phyloP scores from a whole-genome alignment of 2,797 vertebrate species.

The Distichodus sexfasciatus region DNA sequence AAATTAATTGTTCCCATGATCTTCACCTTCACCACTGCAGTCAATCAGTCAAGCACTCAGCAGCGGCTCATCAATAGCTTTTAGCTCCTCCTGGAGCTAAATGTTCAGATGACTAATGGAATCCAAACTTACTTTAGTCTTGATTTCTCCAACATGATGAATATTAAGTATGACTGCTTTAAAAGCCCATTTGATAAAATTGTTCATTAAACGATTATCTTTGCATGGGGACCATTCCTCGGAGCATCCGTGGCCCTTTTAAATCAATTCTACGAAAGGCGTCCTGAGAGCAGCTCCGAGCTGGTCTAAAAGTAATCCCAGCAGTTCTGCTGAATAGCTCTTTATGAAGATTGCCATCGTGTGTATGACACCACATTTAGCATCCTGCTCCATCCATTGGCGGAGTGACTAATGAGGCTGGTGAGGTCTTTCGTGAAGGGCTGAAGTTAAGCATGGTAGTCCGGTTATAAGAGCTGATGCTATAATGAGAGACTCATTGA shows the following conservation, averaged over 20 bases:
- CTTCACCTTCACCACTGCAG: neutral
- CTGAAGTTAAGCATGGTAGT: constrained; percentile 25
- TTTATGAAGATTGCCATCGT: constrained; percentile 39
- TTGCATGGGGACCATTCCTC: constrained; percentile 17
- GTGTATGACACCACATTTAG: constrained; percentile 14
- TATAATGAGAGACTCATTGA: constrained; percentile 37
- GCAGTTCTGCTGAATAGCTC: constrained; percentile 25
- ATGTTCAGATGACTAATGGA: neutral
- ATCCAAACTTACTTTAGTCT: constrained; percentile 7
- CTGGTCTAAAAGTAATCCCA: constrained; percentile 27
- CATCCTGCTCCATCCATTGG: constrained; percentile 2
- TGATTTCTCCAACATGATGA: constrained; percentile 21
- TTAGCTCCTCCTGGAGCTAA: neutral
- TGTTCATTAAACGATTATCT: constrained; percentile 33
- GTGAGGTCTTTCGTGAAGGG: neutral
- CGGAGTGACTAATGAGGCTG: neutral
- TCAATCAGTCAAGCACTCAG: constrained; percentile 16
- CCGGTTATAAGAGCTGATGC: constrained; percentile 19
- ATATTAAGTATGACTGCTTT: constrained; percentile 11
- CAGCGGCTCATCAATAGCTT: neutral
- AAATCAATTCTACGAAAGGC: constrained; percentile 30
- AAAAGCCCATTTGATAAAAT: constrained; percentile 32
- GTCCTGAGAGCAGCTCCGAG: constrained; percentile 13
- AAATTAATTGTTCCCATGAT: neutral
- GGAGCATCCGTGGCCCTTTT: constrained; percentile 15